Evolutionary conservation across 2,888 invertebrate species (phyloP), one percentile per base, ranked within the genome.

Genomic region (Dicranocentrus wangi): DNA sequence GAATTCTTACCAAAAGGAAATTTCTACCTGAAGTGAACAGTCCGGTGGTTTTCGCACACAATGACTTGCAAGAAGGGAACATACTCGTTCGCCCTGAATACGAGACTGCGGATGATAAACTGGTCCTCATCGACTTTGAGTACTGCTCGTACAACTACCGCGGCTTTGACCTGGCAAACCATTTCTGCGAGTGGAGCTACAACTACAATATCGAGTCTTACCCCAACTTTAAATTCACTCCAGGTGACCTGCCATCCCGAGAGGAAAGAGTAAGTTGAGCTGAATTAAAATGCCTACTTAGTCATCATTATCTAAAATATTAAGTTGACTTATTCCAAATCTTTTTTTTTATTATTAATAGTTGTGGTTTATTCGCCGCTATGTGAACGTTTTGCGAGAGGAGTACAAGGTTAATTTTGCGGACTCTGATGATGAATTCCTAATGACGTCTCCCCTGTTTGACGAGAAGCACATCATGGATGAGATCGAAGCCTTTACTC

Each of bases 61-160:
- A 98, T 88, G 98, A 98, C 88, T 91, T 97, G 90, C 97, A 98
- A 88, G 97, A 97, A 90, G 97, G 95, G 89, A 91, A 92, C 88
- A 92, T 93, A 86, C 88, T 93, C n/a, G 88, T 92, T 80, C 89
- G 90, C 55, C 90, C 90, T 84, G 91, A 90, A 60, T 87, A 87
- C 68, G 86, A 87, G 60, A 82, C 86, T 19, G 81, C 84, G 82
- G 87, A 89, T 86, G 87, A 89, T 86, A 84, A 86, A 66, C 89
- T 96, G 39, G 93, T 94, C 17, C 90, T 96, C 28, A 96, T 95
- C 87, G 98, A 98, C 88, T 98, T 95, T 88, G 97, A 98, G 89
- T 98, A 97, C 88, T 97, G 97, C 89, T 95, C 97, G 0, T 98
- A 98, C 89, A 97, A 98, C 88, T 95, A 95, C 88, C 91, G 97